phyloP scores from a whole-genome alignment of 1,140 invertebrate species.

The Phthorimaea operculella region DNA sequence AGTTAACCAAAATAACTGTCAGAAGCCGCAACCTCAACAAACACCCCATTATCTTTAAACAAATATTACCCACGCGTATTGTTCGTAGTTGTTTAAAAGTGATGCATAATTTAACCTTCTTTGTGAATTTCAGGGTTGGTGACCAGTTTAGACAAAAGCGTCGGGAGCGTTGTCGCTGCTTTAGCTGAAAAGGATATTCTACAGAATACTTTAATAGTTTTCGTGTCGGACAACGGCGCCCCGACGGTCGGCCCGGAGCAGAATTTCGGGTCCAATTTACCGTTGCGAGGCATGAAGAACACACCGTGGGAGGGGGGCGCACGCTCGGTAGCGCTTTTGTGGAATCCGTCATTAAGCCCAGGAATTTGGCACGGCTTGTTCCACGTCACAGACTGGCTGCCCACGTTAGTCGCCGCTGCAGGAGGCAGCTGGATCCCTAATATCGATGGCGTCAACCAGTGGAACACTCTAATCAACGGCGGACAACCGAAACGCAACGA shows the following conservation, averaged over 20 bases:
- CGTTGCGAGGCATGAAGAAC: slow-evolving; percentile 72
- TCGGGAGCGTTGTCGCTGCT: slow-evolving; percentile 77
- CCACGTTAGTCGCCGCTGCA: slow-evolving; percentile 71
- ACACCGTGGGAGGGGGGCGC: slow-evolving; percentile 82
- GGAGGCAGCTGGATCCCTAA: slow-evolving; percentile 14
- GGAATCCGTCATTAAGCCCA: slow-evolving; percentile 74
- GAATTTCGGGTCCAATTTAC: slow-evolving; percentile 89
- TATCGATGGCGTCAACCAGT: slow-evolving; percentile 76
- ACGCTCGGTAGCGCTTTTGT: slow-evolving; percentile 78
- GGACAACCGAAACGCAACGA: slow-evolving; percentile 67
- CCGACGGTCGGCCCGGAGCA: slow-evolving; percentile 74
- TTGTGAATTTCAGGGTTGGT: slow-evolving; percentile 66
- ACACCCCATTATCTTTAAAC: neutral
- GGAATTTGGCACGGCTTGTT: slow-evolving; percentile 77
- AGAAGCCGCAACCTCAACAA: neutral
- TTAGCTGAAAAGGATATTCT: slow-evolving; percentile 74
- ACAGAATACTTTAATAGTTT: slow-evolving; percentile 76
- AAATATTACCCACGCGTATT: neutral
- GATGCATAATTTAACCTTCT: neutral
- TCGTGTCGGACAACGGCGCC: slow-evolving; percentile 83
- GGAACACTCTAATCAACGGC: slow-evolving; percentile 70
- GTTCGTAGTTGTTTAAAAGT: neutral
- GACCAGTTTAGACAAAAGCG: slow-evolving; percentile 71
- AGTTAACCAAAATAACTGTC: too few species aligned
- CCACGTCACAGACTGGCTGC: slow-evolving; percentile 87